Base-by-base conservation (phyloP, 1,140 invertebrate species). In the Drosophila willistoni region DNA sequence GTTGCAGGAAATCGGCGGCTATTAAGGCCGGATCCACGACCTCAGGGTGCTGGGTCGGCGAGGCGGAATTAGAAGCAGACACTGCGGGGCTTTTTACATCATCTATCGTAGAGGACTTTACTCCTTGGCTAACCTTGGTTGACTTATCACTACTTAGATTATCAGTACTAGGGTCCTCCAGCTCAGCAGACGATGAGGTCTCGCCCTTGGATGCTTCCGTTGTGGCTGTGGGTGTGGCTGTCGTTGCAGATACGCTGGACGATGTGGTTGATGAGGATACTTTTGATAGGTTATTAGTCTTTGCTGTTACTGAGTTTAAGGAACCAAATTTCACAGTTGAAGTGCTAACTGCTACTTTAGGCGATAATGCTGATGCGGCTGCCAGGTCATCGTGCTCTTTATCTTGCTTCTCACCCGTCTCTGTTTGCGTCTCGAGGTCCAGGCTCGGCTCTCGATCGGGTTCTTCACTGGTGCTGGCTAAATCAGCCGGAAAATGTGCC, bases 101-200 rank as follows among this genome's bases (percentile, higher is more conserved):
- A n/a, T 62, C 66, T 42, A 36, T 22, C 14, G 55, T 60, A 12
- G 65, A 57, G 29, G 70, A 33, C 56, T 79, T 71, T 33, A 17
- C 36, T 41, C 17, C 62, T 57, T 69, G 67, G 68, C 36, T 73
- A 72, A 42, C 55, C 41, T 73, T 77, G 47, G 44, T 64, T 61
- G 71, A 86, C 85, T 90, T 90, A 90, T 73, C 72, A 57, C 72
- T 87, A 90, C 71, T 87, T 90, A 90, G 64, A 87, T 79, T 90
- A 90, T 90, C 86, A 90, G 87, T 90, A 87, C 87, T 76, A 64
- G 64, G 54, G 93, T 93, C 90, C 92, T 93, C 75, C 17, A 66
- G 84, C 67, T 92, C 92, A 77, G 92, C 92, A 34, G 90, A 90
- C 76, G 67, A 64, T 63, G 68, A 61, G 71, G 61, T 59, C 17